Evolutionary conservation across 2,113 vertebrate genomes (phyloP), one percentile per base, ranked within the genome.

Genomic region (Cyphomyrus plagiostoma): DNA sequence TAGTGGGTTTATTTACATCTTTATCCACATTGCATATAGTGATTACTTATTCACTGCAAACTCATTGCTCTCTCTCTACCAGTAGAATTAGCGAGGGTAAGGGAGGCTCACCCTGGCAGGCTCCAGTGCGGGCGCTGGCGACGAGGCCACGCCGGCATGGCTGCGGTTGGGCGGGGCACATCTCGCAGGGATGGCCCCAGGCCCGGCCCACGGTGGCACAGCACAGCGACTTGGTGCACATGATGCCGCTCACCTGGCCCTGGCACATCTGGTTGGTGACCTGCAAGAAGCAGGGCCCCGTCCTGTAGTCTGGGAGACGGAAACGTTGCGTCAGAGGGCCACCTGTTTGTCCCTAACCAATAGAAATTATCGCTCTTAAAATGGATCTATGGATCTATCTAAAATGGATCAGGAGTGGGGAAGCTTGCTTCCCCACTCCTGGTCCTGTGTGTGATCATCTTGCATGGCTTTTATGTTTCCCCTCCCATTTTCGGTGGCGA

Each of bases 171-270:
- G 94, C 92, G n/a, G 95, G 95, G 26, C 96, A 97, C 92, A 91
- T 95, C 91, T 97, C 96, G 89, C 96, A 97, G 2, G 95, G 95
- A 74, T 97, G 95, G 83, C 96, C 96, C 96, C 96, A 97, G 0
- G 96, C 96, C 3, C 91, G 94, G 1, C 96, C 96, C 88, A 97
- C 89, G 0, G 96, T 97, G 90, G 95, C 95, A 92, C 96, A 97
- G 92, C 96, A 97, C 42, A 97, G 94, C 0, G 94, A 94, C 91
- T 97, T 97, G 7, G 96, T 97, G 94, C 96, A 96, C 77, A 96
- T 94, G 30, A 96, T 95, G 58, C 95, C 95, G 0, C 94, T 95
- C 74, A 96, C 92, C 93, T 96, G 96, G 62, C 95, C 95, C 90
- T 96, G 96, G 91, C 96, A 97, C 94, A 96, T 95, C 92, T 96